Conservation (phyloP, 1,140 invertebrate genomes). For the Brachystomella parvula region DNA sequence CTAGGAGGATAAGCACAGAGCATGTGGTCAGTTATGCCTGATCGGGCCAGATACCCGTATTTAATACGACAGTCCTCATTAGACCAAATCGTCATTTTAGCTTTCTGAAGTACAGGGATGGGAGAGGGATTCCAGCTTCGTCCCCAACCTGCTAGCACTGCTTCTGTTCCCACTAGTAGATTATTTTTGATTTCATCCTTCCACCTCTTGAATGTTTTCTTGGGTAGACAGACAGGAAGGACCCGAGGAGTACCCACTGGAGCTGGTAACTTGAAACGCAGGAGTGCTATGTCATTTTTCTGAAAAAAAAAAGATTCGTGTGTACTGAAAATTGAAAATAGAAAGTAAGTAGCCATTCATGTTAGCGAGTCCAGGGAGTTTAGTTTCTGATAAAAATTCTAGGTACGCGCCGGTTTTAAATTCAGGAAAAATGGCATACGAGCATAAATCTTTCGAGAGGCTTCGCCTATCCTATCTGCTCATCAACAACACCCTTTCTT, state of each 20-base stretch:
- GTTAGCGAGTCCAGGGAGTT: too few species aligned
- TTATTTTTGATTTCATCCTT: neutral
- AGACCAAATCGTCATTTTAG: slow-evolving; percentile 72
- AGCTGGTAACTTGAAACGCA: slow-evolving; percentile 12
- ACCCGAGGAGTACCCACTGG: neutral
- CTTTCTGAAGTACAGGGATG: slow-evolving; percentile 61
- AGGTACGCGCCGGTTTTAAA: too few species aligned
- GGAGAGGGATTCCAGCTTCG: slow-evolving; percentile 2
- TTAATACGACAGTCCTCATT: slow-evolving; percentile 67
- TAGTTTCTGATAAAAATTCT: too few species aligned
- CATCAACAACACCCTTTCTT: too few species aligned
- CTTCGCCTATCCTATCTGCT: too few species aligned
- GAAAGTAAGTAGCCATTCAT: too few species aligned
- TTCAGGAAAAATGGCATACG: too few species aligned
- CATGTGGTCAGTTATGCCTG: slow-evolving; percentile 40
- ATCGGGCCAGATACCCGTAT: slow-evolving; percentile 68
- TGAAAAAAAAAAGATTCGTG: slow-evolving; percentile 7
- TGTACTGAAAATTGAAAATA: too few species aligned
- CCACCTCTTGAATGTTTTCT: neutral
- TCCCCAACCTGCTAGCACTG: slow-evolving; percentile 21
- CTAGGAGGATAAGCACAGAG: slow-evolving; percentile 13
- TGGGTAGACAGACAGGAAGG: neutral
- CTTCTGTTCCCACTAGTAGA: neutral
- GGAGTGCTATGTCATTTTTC: slow-evolving; percentile 29
- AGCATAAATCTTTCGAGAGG: too few species aligned